Conservation (phyloP, 2,113 vertebrate genomes). For the Balaenoptera acutorostrata region DNA sequence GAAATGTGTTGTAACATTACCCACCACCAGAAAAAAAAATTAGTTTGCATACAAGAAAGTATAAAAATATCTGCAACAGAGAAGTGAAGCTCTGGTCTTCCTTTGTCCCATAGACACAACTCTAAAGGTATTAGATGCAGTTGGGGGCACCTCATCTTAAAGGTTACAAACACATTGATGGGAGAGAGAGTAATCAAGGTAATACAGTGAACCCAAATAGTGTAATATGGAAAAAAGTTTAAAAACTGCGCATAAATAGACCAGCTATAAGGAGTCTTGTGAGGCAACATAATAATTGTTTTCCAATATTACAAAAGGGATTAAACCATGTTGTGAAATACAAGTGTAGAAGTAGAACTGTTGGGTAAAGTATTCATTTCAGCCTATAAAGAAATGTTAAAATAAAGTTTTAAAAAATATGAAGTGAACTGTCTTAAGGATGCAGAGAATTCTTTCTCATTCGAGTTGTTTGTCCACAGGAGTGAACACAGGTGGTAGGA, state of each 20-base stretch:
- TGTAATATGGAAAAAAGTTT: not conserved
- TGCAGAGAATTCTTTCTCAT: not conserved
- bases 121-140: not conserved
- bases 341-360: not conserved
- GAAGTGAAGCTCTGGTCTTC: not conserved
- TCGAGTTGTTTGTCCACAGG: not conserved
- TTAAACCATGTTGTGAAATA: not conserved
- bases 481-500: not conserved
- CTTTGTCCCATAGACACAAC: not conserved
- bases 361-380: not conserved
- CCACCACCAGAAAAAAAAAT: not conserved
- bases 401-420: not conserved
- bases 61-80: not conserved
- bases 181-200: not conserved
- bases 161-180: not conserved
- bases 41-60: not conserved
- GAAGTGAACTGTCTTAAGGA: not conserved
- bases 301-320: not conserved
- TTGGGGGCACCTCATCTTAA: not conserved
- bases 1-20: not conserved
- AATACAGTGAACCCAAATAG: not conserved
- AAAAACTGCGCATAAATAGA: not conserved
- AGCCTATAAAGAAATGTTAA: not conserved
- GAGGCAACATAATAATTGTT: not conserved
- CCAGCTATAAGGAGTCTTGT: not conserved